Conservation (phyloP, 1,140 invertebrate species). For the Drosophila eugracilis region DNA sequence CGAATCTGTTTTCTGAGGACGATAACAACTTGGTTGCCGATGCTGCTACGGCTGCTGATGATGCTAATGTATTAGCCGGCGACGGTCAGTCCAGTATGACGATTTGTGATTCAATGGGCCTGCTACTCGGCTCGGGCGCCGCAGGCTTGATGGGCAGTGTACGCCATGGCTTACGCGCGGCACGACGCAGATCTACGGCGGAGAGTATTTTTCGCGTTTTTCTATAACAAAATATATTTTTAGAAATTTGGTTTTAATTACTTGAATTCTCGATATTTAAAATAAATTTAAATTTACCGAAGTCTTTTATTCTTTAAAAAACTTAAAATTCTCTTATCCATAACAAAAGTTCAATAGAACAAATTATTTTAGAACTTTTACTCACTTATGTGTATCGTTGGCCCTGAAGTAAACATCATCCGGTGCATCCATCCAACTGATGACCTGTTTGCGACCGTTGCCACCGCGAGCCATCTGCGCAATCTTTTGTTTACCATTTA, state of each 20-base stretch:
- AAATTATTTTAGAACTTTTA: constrained; percentile 28
- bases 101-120: constrained; percentile 87
- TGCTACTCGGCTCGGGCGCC: constrained; percentile 70
- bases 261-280: too few relatives aligned
- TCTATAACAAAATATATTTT: constrained; percentile 85
- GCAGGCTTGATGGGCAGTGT: constrained; percentile 85
- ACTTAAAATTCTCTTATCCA: too few relatives aligned
- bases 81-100: constrained; percentile 90
- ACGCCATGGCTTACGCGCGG: constrained; percentile 96
- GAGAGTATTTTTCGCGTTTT: constrained; percentile 93
- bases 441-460: constrained; percentile 93
- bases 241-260: background rate
- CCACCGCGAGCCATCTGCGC: constrained; percentile 88
- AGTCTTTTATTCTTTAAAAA: too few relatives aligned
- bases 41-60: constrained; percentile 27
- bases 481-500: constrained; percentile 91
- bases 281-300: too few relatives aligned
- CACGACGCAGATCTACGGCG: constrained; percentile 92
- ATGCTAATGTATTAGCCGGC: constrained; percentile 57
- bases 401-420: constrained; percentile 98
- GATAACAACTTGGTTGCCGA: constrained; percentile 69
- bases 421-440: constrained; percentile 99
- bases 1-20: constrained; percentile 69
- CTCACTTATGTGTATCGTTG: constrained; percentile 95
- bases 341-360: too few relatives aligned